Conservation (phyloP, 2,888 invertebrate species). For the Epiperipatus broadwayi region DNA sequence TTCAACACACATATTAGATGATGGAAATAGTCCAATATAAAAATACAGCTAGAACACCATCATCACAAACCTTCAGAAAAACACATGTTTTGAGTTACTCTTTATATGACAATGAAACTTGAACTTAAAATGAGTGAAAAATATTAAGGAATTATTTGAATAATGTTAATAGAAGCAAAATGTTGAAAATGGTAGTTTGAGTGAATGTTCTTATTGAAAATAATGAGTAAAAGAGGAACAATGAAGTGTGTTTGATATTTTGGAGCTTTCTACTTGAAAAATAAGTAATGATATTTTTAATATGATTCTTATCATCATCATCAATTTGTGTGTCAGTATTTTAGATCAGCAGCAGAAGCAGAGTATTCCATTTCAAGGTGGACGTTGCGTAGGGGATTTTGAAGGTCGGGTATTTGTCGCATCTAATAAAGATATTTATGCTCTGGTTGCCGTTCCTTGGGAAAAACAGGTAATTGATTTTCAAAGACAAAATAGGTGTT, state of each 20-base stretch:
- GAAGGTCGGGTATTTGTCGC: slow-evolving; percentile 34
- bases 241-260: background rate
- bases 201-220: slow-evolving; percentile 1
- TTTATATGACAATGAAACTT: too few species aligned
- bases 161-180: too few species aligned
- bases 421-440: slow-evolving; percentile 30
- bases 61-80: too few species aligned
- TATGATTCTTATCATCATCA: slow-evolving; percentile 8
- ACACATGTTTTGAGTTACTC: too few species aligned
- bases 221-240: background rate
- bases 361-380: slow-evolving; percentile 33
- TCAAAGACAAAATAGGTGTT: too few species aligned
- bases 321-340: slow-evolving; percentile 25
- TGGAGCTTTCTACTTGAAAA: background rate
- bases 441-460: slow-evolving; percentile 34
- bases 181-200: too few species aligned
- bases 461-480: slow-evolving; percentile 36
- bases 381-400: slow-evolving; percentile 31
- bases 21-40: too few species aligned
- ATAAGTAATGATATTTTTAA: slow-evolving; percentile 4
- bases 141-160: too few species aligned
- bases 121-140: too few species aligned
- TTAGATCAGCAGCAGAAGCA: slow-evolving; percentile 35
- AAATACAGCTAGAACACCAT: too few species aligned
- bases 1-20: too few species aligned